Base-by-base conservation (phyloP, 2,113 vertebrate species). In the Mustelus asterias region DNA sequence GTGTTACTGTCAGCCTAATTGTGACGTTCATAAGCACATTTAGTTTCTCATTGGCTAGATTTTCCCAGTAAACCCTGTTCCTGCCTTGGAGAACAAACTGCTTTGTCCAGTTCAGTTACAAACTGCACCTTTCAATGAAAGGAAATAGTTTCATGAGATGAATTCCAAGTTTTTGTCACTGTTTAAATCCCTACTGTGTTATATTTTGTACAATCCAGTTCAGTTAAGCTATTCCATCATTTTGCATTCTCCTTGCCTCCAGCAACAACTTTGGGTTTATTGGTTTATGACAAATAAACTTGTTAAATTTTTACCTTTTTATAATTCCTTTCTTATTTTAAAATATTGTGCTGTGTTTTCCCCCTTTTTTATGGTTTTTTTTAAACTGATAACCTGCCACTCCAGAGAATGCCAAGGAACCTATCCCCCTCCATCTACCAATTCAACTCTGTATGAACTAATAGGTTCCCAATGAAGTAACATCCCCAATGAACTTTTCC, bases 111-210 rank as follows among this genome's bases (percentile, higher is more conserved):
- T 54, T 58, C 26, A 89, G 44, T 6, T 22, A 88, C 44, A 58
- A 67, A 93, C 5, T 22, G 58, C 89, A 54, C 5, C 48, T 54
- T 92, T 11, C 88, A 33, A 3, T 11, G 24, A 89, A 3, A 11
- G 54, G 86, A 89, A 1, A 10, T 58, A 60, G 48, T 60, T 29
- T 33, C 14, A 90, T 33, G 33, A n/a, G 60, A 65, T 93, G 22
- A 65, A 93, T 93, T 65, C 80, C 80, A 93, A 22, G n/a, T 93
- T 93, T 37, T 93, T 93, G 6, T 37, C 89, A 93, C 65, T 33
- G n/a, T 93, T 67, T 93, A 92, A 92, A 37, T 13, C 58, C 58
- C 13, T n/a, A n/a, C 26, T 37, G 14, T 16, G 58, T 65, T 65
- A 65, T 16, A 20, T 54, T 41, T 83, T 41, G n/a, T 58, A 67